These are phyloP conservation scores for Sus cebifrons DNA, from an alignment of 2,797 vertebrate genomes.

Conservation along the genomic window DNA sequence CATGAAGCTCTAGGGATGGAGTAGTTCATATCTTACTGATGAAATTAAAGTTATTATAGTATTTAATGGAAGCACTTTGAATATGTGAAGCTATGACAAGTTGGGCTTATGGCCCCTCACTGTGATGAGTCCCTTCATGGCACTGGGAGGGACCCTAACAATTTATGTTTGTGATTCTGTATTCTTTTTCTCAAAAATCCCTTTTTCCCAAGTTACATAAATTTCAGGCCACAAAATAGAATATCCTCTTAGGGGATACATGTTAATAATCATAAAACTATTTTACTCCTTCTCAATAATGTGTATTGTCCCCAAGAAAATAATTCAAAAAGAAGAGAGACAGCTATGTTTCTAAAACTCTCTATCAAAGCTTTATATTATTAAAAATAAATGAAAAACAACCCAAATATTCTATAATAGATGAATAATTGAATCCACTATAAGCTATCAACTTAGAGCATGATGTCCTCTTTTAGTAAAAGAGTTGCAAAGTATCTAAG, in stretches of 20 bases:
- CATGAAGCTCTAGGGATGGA: background rate
- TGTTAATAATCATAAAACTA: background rate
- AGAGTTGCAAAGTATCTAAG: conserved; percentile 46
- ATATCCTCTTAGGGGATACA: background rate
- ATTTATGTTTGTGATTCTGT: background rate
- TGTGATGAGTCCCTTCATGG: background rate
- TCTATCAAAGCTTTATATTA: conserved; percentile 2
- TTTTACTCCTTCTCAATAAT: conserved; percentile 12
- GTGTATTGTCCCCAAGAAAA: conserved; percentile 45
- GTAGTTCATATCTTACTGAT: background rate
- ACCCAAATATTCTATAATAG: conserved; percentile 23
- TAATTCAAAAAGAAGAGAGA: background rate
- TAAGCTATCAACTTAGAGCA: conserved; percentile 23
- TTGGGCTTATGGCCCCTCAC: background rate
- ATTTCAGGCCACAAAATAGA: background rate
- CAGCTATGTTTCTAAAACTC: conserved; percentile 40
- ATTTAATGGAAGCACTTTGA: background rate
- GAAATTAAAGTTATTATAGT: conserved; percentile 21
- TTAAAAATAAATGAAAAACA: conserved; percentile 55
- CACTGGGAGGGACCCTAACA: background rate
- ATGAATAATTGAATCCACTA: conserved; percentile 48
- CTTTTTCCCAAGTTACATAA: background rate
- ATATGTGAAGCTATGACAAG: background rate
- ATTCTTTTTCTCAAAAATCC: conserved; percentile 21
- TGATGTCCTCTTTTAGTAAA: conserved; percentile 58